Percentiles rank a stretch among this genome's conserved stretches.
Conservation (phyloP, 1,140 invertebrate genomes). For the Anastrepha obliqua region DNA sequence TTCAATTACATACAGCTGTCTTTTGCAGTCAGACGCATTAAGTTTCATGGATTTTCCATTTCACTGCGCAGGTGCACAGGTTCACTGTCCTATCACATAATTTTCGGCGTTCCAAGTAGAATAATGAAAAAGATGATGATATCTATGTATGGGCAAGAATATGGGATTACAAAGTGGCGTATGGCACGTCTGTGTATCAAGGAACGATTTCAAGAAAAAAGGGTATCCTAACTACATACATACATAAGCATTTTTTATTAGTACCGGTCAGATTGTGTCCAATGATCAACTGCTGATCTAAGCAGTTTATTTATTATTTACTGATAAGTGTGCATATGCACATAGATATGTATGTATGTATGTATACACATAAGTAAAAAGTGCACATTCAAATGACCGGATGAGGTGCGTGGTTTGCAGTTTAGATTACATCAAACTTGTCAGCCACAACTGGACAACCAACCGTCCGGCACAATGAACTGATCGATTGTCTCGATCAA, state of each 20-base stretch:
- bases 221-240: background rate
- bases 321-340: background rate
- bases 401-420: slow-evolving; percentile 48
- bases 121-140: background rate
- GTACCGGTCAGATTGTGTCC: background rate
- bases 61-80: slow-evolving; percentile 67
- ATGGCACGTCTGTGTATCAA: slow-evolving; percentile 35
- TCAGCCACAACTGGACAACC: slow-evolving; percentile 45
- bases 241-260: background rate
- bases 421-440: slow-evolving; percentile 50
- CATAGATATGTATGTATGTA: background rate
- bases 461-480: slow-evolving; percentile 28
- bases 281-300: background rate
- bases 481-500: slow-evolving; percentile 30
- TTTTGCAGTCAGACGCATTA: slow-evolving; percentile 60
- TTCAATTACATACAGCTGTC: slow-evolving; percentile 22
- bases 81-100: slow-evolving; percentile 62
- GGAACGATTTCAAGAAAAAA: slow-evolving; percentile 3
- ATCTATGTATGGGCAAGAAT: slow-evolving; percentile 22
- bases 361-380: slow-evolving; percentile 7
- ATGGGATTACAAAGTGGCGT: slow-evolving; percentile 33
- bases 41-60: slow-evolving; percentile 71
- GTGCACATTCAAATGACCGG: slow-evolving; percentile 23
- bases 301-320: background rate
- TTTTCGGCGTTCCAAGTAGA: slow-evolving; percentile 8